Evolutionary conservation across 2,888 invertebrate species (phyloP).

Genomic region (Caenorhabditis japonica): DNA sequence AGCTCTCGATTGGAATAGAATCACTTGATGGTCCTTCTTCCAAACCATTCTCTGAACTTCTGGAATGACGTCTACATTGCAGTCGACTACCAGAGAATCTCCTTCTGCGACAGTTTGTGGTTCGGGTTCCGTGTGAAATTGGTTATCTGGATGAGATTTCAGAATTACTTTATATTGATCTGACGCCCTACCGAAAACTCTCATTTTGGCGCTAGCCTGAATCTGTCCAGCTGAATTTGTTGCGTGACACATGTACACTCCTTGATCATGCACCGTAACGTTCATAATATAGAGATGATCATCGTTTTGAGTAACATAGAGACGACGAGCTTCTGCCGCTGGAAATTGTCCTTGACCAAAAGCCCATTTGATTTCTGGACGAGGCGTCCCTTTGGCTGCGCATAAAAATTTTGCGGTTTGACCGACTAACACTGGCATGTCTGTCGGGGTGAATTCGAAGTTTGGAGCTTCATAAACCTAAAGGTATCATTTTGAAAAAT

Average conservation of each 20-base stretch:
- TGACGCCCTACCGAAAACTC: constrained; percentile 47
- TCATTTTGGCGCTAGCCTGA: constrained; percentile 55
- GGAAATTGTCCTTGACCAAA: constrained; percentile 61
- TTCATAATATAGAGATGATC: constrained; percentile 64
- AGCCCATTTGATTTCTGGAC: constrained; percentile 61
- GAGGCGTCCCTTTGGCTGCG: constrained; percentile 59
- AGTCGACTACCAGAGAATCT: constrained; percentile 48
- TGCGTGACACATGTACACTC: constrained; percentile 63
- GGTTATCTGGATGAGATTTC: constrained; percentile 24
- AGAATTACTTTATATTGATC: neutral
- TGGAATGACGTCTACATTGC: constrained; percentile 45
- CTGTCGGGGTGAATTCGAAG: constrained; percentile 57
- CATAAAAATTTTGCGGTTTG: constrained; percentile 63
- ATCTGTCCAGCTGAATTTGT: constrained; percentile 54
- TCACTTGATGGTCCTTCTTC: constrained; percentile 27
- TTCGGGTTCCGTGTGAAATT: constrained; percentile 23
- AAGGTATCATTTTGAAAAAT: constrained; percentile 1
- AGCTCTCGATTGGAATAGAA: constrained; percentile 17
- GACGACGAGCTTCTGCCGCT: constrained; percentile 58
- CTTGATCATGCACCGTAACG: constrained; percentile 55
- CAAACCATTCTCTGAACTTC: constrained; percentile 45
- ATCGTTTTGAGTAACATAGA: constrained; percentile 60
- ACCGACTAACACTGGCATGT: constrained; percentile 59
- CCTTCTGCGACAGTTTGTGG: constrained; percentile 28
- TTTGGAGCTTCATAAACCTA: constrained; percentile 60